Evolutionary conservation across 1,140 invertebrate species (phyloP), one percentile per base, ranked within the genome.

Genomic region (Harpegnathos saltator): DNA sequence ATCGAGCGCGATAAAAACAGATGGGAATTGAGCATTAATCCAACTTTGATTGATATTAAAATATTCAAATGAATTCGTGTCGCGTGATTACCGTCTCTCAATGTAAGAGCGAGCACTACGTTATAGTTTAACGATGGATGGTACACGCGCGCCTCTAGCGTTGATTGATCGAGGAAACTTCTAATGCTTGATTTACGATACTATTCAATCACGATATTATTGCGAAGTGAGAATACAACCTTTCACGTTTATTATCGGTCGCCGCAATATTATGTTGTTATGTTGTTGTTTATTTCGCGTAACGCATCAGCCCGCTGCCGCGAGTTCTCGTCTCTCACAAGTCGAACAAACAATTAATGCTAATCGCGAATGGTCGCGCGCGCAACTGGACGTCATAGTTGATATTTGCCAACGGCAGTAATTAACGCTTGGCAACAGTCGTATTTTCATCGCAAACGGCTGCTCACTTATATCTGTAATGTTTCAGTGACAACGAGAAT

Each of bases 61-160:
- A 80, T 80, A 80, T 80, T 80, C 38, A 80, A 80, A 80, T 80
- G 19, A 44, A 80, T 80, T 80, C 52, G 15, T 1, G 66, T 58
- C 17, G 9, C 11, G 7, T 58, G 22, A 68, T 77, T 77, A 19
- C 3, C 33, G 17, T 26, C 56, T 26, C 56, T 17, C 5, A 54
- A 58, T 4, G 17, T 9, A 48, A 59, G 22, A 59, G 1, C 38
- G 1, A 48, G 22, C 63, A 44, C 54, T 58, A 9, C 38, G 44
- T 69, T 38, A n/a, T 19, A 56, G 17, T 44, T 68, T 78, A 56
- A 68, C 38, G 5, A 9, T 11, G 11, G 22, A 50, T 77, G 12
- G 19, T 38, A 19, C 22, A 15, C 48, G 15, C 48, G 15, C 7
- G 7, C 50, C 66, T 68, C 5, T 24, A 24, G 0, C 1, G 22